phyloP scores from a whole-genome alignment of 2,113 vertebrate species.

The Camelus dromedarius region DNA sequence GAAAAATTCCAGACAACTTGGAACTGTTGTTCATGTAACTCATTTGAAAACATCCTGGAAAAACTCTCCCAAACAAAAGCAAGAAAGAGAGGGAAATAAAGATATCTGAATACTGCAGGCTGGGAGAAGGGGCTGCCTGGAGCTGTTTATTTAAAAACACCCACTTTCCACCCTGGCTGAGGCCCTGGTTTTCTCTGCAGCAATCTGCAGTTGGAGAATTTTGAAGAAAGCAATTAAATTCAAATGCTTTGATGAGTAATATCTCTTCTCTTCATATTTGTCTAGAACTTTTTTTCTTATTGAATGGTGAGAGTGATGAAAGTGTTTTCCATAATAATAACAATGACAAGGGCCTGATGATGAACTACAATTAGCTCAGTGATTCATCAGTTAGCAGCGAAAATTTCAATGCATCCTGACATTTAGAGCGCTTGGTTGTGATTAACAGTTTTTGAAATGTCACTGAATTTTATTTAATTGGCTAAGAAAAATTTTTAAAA shows the following conservation, averaged over 20 bases:
- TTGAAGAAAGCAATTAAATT: slow-evolving; percentile 86
- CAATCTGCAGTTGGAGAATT: slow-evolving; percentile 79
- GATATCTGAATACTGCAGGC: slow-evolving; percentile 50
- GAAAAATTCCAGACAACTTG: background rate
- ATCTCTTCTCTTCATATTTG: slow-evolving; percentile 85
- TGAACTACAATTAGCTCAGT: slow-evolving; percentile 91
- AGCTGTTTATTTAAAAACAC: slow-evolving; percentile 81
- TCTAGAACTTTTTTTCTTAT: slow-evolving; percentile 86
- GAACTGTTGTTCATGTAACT: background rate
- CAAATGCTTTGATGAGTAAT: slow-evolving; percentile 87
- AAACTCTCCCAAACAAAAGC: background rate
- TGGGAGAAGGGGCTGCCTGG: background rate
- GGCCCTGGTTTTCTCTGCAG: slow-evolving; percentile 67
- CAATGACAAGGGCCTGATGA: slow-evolving; percentile 89
- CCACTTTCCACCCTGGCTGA: slow-evolving; percentile 50
- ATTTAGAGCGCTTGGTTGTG: slow-evolving; percentile 90
- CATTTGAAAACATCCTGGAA: slow-evolving; percentile 55
- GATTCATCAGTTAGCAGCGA: slow-evolving; percentile 88
- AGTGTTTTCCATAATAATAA: slow-evolving; percentile 91
- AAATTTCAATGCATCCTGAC: slow-evolving; percentile 89
- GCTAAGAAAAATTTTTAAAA: slow-evolving; percentile 86
- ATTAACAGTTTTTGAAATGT: slow-evolving; percentile 92
- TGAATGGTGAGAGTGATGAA: slow-evolving; percentile 89
- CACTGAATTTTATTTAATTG: slow-evolving; percentile 91
- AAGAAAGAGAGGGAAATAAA: slow-evolving; percentile 46